Evolutionary conservation across 2,113 vertebrate species (phyloP).

Genomic region (Upupa epops): DNA sequence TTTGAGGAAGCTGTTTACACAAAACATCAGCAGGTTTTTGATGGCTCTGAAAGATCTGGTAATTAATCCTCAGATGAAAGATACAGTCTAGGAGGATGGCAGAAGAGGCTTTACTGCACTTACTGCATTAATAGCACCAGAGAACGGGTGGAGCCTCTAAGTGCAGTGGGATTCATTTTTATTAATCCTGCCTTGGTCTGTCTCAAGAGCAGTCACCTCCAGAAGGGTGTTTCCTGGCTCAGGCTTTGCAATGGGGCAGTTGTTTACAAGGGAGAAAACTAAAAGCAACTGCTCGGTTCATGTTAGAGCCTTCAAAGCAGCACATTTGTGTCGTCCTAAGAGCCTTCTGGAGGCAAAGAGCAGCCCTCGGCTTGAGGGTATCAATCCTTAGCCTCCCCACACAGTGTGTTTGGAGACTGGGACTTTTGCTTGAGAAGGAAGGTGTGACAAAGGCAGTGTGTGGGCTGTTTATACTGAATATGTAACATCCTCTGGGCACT

Average conservation of each 20-base stretch:
- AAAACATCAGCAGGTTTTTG: conserved; percentile 67
- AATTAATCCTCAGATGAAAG: conserved; percentile 63
- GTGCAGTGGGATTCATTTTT: conserved; percentile 10
- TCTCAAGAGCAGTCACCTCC: conserved; percentile 1
- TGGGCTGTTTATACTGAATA: background rate
- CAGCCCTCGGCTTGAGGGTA: background rate
- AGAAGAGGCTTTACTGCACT: conserved; percentile 30
- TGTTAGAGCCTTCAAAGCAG: background rate
- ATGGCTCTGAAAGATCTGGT: conserved; percentile 64
- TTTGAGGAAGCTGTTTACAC: conserved; percentile 68
- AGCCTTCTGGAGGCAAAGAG: background rate
- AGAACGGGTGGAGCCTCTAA: conserved; percentile 33
- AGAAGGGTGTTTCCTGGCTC: conserved; percentile 22
- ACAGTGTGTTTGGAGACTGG: background rate
- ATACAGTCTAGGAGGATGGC: conserved; percentile 11
- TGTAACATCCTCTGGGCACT: background rate
- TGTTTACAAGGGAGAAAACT: background rate
- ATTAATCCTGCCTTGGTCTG: conserved; percentile 26
- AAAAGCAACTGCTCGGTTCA: background rate
- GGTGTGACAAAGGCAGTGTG: conserved; percentile 1
- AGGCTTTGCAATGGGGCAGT: background rate
- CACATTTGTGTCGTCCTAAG: background rate
- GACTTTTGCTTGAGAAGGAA: background rate
- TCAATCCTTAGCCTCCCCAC: background rate
- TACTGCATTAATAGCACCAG: background rate